These are phyloP conservation scores for Brachypodius melanocephalos DNA, from an alignment of 2,113 vertebrate species.

Conservation along the genomic window DNA sequence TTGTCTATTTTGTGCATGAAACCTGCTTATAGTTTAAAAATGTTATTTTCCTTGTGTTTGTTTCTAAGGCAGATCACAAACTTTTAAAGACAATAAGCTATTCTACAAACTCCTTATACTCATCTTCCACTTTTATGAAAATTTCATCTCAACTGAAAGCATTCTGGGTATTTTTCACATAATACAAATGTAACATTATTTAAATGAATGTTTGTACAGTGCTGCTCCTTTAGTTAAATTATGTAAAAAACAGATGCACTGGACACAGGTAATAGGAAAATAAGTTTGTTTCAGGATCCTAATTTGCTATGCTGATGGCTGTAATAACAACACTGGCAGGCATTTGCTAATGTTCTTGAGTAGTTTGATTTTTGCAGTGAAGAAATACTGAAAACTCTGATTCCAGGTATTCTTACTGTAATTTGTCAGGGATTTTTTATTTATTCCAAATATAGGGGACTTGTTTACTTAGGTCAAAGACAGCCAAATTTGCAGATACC, in stretches of 20 bases:
- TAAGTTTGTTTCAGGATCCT: conserved; percentile 1
- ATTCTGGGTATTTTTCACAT: background rate
- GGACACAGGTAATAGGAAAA: conserved; percentile 13
- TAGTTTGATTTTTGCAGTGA: background rate
- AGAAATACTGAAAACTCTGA: background rate
- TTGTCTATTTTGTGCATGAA: background rate
- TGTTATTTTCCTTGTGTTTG: background rate
- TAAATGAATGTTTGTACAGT: background rate
- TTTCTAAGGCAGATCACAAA: background rate
- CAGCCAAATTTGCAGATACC: background rate
- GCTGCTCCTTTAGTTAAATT: background rate
- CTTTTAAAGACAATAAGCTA: background rate
- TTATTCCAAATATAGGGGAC: background rate
- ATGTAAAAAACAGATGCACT: background rate
- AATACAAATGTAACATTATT: background rate
- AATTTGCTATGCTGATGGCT: background rate
- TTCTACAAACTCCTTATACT: background rate
- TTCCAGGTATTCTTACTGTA: background rate
- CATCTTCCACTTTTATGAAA: background rate
- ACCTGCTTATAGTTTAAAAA: background rate
- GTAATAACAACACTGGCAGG: background rate
- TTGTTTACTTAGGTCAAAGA: background rate
- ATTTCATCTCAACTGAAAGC: background rate
- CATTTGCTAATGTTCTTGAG: background rate
- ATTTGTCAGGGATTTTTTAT: background rate